Percentiles rank a stretch among this genome's conserved stretches.
Conservation (phyloP, 2,888 invertebrate species). For the Spodoptera picta region DNA sequence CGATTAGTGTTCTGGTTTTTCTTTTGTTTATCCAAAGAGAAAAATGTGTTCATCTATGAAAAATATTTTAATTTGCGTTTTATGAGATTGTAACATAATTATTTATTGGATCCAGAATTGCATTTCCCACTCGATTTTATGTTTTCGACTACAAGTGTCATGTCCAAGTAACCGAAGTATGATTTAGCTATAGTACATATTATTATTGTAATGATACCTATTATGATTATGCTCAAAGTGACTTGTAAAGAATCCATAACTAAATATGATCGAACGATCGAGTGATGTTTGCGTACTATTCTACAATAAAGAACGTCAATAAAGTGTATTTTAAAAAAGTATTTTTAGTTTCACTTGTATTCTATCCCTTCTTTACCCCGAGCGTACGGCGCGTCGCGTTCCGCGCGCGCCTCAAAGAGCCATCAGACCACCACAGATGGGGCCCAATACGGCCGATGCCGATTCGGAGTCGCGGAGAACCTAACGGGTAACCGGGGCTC, state of each 20-base stretch:
- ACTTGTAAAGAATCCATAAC: conserved; percentile 75
- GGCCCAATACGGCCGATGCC: no score
- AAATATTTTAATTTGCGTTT: conserved; percentile 72
- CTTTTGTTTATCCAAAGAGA: conserved; percentile 81
- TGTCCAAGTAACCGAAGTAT: conserved; percentile 60
- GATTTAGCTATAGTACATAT: conserved; percentile 63
- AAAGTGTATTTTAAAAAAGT: conserved; percentile 87
- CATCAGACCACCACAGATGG: no score
- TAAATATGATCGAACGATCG: conserved; percentile 76
- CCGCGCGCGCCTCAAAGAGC: no score
- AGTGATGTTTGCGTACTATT: conserved; percentile 87
- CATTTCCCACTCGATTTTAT: conserved; percentile 77
- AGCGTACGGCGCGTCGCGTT: no score
- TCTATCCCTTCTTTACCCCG: not conserved
- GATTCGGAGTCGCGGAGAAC: no score
- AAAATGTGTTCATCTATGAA: conserved; percentile 84
- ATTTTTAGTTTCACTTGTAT: conserved; percentile 59
- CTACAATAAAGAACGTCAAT: conserved; percentile 87
- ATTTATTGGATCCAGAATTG: conserved; percentile 84
- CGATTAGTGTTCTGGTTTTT: conserved; percentile 72
- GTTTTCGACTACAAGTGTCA: conserved; percentile 53
- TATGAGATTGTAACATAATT: conserved; percentile 80
- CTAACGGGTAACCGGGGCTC: no score
- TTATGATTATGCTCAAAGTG: conserved; percentile 82
- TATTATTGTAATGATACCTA: conserved; percentile 59